Conservation (phyloP, 2,888 invertebrate species). For the Tetragnatha montana region DNA sequence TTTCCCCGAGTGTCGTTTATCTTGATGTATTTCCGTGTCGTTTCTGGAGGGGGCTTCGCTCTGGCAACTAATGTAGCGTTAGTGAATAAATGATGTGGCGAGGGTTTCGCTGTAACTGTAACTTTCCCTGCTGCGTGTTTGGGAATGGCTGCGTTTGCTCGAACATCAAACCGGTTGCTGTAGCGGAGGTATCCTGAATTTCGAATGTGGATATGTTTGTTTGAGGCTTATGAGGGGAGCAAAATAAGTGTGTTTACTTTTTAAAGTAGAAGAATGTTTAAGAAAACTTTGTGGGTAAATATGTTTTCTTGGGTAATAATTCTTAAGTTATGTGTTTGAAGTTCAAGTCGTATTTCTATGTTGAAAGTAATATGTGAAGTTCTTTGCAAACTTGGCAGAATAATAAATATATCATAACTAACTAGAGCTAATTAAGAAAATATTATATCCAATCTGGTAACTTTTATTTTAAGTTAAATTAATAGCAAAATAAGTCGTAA, state of each 20-base stretch:
- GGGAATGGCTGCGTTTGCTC: background rate
- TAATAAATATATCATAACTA: too few species aligned
- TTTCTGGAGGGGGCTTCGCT: background rate
- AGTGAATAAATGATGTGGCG: constrained; percentile 27
- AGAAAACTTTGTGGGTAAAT: too few species aligned
- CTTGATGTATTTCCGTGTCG: constrained; percentile 3
- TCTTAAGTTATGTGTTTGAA: too few species aligned
- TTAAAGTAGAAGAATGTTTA: background rate
- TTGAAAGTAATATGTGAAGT: too few species aligned
- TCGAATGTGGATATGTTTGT: background rate
- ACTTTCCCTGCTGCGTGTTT: background rate
- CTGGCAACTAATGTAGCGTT: constrained; percentile 13
- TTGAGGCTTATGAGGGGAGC: background rate
- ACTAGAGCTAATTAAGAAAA: too few species aligned
- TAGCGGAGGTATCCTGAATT: background rate
- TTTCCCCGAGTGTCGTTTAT: background rate
- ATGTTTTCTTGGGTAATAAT: too few species aligned
- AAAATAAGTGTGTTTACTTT: background rate
- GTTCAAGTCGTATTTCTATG: too few species aligned
- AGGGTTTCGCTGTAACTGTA: background rate
- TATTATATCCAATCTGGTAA: too few species aligned
- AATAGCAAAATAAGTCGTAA: too few species aligned
- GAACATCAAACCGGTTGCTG: background rate
- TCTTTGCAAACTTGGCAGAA: too few species aligned
- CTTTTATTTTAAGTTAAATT: too few species aligned